Evolutionary conservation across 1,140 invertebrate species (phyloP).

Genomic region (Glossosoma conforme): DNA sequence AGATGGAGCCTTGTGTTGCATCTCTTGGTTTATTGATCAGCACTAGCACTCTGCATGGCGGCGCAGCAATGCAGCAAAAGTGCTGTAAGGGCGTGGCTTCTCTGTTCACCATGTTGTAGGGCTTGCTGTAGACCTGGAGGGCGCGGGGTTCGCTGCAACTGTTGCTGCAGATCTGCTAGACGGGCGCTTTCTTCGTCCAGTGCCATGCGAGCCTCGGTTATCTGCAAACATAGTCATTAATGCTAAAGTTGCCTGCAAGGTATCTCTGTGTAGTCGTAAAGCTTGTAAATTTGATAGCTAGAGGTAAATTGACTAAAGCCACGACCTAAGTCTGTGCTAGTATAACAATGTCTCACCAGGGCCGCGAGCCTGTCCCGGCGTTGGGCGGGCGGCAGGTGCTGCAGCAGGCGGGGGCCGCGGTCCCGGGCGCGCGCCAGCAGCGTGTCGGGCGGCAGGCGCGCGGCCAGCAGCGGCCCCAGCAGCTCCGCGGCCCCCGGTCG

Average conservation of each 20-base stretch:
- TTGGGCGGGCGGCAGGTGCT: slow-evolving; percentile 53
- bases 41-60: slow-evolving; percentile 59
- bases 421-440: slow-evolving; percentile 76
- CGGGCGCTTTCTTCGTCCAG: slow-evolving; percentile 59
- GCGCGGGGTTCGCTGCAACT: slow-evolving; percentile 48
- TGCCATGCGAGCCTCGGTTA: slow-evolving; percentile 67
- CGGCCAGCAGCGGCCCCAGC: slow-evolving; percentile 51
- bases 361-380: slow-evolving; percentile 44
- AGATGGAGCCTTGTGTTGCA: no score
- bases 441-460: slow-evolving; percentile 60
- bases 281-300: neutral
- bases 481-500: slow-evolving; percentile 41
- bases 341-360: slow-evolving; percentile 12
- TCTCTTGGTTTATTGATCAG: no score
- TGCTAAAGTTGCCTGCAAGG: neutral
- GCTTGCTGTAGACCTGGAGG: slow-evolving; percentile 50
- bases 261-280: no score
- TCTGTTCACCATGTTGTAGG: slow-evolving; percentile 63
- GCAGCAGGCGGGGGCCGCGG: slow-evolving; percentile 69
- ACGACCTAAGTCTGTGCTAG: no score
- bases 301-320: neutral
- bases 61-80: slow-evolving; percentile 82
- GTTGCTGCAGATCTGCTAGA: slow-evolving; percentile 43
- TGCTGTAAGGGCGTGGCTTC: slow-evolving; percentile 73
- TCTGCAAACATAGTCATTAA: slow-evolving; percentile 49